Evolutionary conservation across 2,888 invertebrate genomes (phyloP).

Genomic region (Tromatobia lineatoria): DNA sequence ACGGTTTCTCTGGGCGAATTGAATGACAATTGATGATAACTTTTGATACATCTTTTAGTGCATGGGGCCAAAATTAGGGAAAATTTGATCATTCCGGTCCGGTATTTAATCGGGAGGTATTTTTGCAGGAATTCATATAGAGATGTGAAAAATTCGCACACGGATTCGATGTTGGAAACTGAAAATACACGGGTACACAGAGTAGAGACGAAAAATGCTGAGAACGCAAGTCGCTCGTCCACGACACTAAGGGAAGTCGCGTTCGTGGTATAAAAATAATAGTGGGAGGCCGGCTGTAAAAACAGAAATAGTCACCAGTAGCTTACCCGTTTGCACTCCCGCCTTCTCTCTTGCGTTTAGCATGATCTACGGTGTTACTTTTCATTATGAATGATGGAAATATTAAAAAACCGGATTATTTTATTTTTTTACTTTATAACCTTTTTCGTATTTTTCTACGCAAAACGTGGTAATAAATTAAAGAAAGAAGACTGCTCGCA

Average conservation of each 20-base stretch:
- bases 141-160: neutral
- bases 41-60: too few relatives aligned
- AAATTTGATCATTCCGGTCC: too few relatives aligned
- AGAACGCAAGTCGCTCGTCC: slow-evolving; percentile 36
- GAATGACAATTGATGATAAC: too few relatives aligned
- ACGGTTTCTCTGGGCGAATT: too few relatives aligned
- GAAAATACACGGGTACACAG: slow-evolving; percentile 5
- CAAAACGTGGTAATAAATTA: too few relatives aligned
- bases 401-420: too few relatives aligned
- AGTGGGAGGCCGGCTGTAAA: slow-evolving; percentile 76
- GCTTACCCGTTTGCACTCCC: slow-evolving; percentile 11
- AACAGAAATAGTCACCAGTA: slow-evolving; percentile 75
- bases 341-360: slow-evolving; percentile 35
- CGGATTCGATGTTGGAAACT: neutral
- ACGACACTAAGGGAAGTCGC: slow-evolving; percentile 24
- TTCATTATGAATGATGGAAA: slow-evolving; percentile 39
- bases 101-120: too few relatives aligned
- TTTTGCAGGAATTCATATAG: too few relatives aligned
- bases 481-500: too few relatives aligned
- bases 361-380: slow-evolving; percentile 34
- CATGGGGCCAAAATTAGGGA: too few relatives aligned
- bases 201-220: slow-evolving; percentile 25
- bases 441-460: too few relatives aligned
- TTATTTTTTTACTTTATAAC: too few relatives aligned
- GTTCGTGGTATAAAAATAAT: slow-evolving; percentile 70